Percentiles rank a stretch among this genome's conserved stretches.
Evolutionary conservation across 35 echinoderm and acorn worm species (phyloP).

Genomic region (Apostichopus parvimensis): DNA sequence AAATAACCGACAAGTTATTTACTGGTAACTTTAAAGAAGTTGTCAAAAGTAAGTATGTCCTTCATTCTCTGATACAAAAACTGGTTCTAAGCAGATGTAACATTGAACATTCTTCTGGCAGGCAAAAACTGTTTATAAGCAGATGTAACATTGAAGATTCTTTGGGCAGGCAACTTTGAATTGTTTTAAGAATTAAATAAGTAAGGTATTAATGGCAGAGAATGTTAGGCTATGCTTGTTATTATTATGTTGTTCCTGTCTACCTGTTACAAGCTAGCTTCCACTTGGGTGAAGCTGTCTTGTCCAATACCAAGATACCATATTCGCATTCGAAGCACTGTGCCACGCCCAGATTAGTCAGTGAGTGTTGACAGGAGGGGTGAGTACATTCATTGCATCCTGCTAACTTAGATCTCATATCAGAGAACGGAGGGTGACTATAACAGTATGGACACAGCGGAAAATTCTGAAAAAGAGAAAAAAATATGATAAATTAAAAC

Average conservation of each 20-base stretch:
- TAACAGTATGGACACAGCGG: constrained; percentile 97
- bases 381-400: constrained; percentile 98
- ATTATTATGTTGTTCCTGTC: constrained; percentile 72
- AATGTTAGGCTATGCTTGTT: no score
- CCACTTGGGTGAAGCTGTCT: constrained; percentile 92
- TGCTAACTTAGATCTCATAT: constrained; percentile 75
- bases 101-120: no score
- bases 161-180: no score
- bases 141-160: no score
- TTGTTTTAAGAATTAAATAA: no score
- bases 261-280: constrained; percentile 97
- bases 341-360: constrained; percentile 87
- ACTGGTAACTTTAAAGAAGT: no score
- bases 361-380: constrained; percentile 86
- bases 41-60: no score
- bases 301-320: constrained; percentile 86
- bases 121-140: no score
- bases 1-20: no score
- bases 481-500: not conserved
- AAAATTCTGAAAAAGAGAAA: constrained; percentile 74
- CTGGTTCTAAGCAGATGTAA: no score
- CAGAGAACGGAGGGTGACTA: constrained; percentile 90
- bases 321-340: constrained; percentile 95
- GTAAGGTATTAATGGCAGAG: no score
- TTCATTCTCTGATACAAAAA: no score